Evolutionary conservation across 2,797 vertebrate species (phyloP).

Genomic region (Chloroceryle amazona): DNA sequence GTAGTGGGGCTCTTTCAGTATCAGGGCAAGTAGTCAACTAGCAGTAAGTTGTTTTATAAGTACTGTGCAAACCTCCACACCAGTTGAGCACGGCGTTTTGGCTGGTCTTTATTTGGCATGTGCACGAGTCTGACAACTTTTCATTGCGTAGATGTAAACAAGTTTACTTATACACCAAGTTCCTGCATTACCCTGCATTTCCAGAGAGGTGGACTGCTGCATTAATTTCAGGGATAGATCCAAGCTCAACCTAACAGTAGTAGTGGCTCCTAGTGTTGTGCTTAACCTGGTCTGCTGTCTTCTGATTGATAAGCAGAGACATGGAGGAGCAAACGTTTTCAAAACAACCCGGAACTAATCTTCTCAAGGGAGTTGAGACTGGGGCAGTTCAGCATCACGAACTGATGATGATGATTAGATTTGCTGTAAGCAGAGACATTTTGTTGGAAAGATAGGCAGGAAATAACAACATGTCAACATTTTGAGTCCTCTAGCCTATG

Average conservation of each 20-base stretch:
- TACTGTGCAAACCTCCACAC: neutral
- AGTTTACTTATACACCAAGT: neutral
- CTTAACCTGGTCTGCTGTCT: neutral
- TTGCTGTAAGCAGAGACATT: neutral
- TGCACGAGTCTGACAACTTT: neutral
- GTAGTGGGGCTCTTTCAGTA: neutral
- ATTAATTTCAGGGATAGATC: neutral
- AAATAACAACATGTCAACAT: neutral
- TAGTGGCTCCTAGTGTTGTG: neutral
- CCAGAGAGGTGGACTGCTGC: neutral
- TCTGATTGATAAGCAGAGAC: neutral
- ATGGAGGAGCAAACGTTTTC: neutral
- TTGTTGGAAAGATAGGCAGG: neutral
- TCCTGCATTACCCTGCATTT: neutral
- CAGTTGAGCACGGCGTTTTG: neutral
- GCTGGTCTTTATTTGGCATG: neutral
- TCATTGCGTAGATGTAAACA: neutral
- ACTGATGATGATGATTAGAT: neutral
- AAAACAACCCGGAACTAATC: neutral
- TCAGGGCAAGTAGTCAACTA: neutral
- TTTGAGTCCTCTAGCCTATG: neutral
- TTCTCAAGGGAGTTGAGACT: neutral
- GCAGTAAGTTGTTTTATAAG: neutral
- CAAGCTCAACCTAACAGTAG: neutral
- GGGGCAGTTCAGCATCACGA: neutral